A percentile compares a stretch with the other conserved stretches of the same genome.
phyloP scores from a whole-genome alignment of 2,888 invertebrate genomes.

The Prenolepis imparis region DNA sequence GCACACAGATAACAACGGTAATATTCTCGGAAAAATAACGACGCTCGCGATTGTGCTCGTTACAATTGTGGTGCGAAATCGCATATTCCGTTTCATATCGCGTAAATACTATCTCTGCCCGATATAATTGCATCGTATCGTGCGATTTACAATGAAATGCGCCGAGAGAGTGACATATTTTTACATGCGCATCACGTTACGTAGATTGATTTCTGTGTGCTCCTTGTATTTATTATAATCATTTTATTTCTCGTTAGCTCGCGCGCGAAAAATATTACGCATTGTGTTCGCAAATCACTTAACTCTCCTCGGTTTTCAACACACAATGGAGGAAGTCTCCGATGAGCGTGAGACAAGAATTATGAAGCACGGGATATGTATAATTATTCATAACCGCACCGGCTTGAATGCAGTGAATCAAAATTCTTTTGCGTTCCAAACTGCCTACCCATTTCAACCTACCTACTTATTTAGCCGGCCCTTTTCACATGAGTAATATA shows the following conservation, averaged over 20 bases:
- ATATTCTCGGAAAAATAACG: slow-evolving; percentile 39
- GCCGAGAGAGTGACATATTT: not conserved
- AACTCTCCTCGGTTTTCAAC: slow-evolving; percentile 22
- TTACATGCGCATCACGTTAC: not conserved
- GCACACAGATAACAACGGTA: not conserved
- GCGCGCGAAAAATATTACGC: slow-evolving; percentile 18
- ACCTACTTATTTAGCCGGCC: slow-evolving; percentile 51
- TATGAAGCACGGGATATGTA: slow-evolving; percentile 59
- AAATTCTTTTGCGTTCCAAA: slow-evolving; percentile 61
- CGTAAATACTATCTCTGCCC: not conserved
- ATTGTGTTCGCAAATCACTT: slow-evolving; percentile 32
- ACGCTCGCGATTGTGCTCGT: slow-evolving; percentile 15
- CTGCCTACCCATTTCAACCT: slow-evolving; percentile 65
- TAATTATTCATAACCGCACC: slow-evolving; percentile 68
- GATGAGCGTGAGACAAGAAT: slow-evolving; percentile 52
- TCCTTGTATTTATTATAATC: not conserved
- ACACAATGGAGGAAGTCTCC: slow-evolving; percentile 31
- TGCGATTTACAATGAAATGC: not conserved
- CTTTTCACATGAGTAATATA: slow-evolving; percentile 62
- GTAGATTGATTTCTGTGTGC: not conserved
- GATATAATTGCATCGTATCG: not conserved
- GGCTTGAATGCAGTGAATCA: slow-evolving; percentile 38
- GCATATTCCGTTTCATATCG: not conserved
- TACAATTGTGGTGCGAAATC: slow-evolving; percentile 34
- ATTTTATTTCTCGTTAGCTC: not conserved